phyloP scores from a whole-genome alignment of 1,140 invertebrate species.

The Episyrphus balteatus region DNA sequence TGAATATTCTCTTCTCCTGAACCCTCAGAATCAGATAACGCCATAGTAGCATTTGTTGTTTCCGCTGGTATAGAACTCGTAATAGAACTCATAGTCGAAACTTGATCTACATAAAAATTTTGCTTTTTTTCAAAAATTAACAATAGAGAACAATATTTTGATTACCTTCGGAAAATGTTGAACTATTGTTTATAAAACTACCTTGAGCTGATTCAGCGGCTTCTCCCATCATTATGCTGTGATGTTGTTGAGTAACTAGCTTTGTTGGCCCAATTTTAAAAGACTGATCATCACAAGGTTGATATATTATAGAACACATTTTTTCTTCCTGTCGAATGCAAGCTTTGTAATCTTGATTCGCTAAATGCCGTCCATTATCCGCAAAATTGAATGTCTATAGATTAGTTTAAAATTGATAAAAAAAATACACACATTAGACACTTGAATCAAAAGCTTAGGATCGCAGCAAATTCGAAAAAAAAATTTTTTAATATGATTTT shows the following conservation, averaged over 20 bases:
- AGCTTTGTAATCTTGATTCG: conserved; percentile 64
- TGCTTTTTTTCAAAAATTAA: no score
- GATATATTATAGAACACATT: conserved; percentile 65
- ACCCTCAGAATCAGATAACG: conserved; percentile 21
- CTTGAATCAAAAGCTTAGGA: no score
- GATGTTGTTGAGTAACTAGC: conserved; percentile 7
- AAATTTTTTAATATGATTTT: neutral
- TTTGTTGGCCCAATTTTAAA: conserved; percentile 55
- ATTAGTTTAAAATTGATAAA: conserved; percentile 36
- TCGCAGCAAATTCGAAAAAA: no score
- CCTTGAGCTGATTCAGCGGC: no score
- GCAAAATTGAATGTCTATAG: conserved; percentile 68
- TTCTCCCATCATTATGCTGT: no score
- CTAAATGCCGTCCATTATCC: conserved; percentile 66
- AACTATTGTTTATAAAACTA: no score
- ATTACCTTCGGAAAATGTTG: no score
- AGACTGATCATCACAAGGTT: conserved; percentile 60
- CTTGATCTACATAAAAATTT: no score
- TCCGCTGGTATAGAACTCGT: neutral
- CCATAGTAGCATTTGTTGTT: conserved; percentile 7
- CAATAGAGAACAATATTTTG: no score
- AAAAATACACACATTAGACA: neutral
- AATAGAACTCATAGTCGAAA: no score
- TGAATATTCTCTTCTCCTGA: conserved; percentile 27
- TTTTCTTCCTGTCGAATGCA: conserved; percentile 58